Conservation (phyloP, 2,888 invertebrate species). For the Glomeris marginata region DNA sequence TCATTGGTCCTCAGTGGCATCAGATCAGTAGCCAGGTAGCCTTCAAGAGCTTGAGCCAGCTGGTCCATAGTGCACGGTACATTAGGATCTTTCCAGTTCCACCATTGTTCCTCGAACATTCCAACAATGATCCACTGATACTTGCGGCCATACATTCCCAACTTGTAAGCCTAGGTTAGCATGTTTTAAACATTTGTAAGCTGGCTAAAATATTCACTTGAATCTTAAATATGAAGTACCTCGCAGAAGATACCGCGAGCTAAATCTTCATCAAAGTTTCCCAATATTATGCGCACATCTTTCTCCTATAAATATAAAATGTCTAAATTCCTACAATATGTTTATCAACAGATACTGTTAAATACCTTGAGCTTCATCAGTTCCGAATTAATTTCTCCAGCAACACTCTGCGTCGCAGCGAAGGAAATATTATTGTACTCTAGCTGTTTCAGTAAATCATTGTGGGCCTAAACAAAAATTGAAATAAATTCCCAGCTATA, state of each 20-base stretch:
- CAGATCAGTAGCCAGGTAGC: slow-evolving; percentile 74
- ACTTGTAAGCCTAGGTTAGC: slow-evolving; percentile 10
- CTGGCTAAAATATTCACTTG: background rate
- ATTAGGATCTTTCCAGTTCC: slow-evolving; percentile 6
- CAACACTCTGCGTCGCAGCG: slow-evolving; percentile 72
- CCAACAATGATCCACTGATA: slow-evolving; percentile 83
- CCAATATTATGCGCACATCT: slow-evolving; percentile 86
- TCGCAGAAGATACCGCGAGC: slow-evolving; percentile 43
- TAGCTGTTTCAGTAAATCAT: slow-evolving; percentile 70
- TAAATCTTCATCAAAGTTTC: slow-evolving; percentile 91
- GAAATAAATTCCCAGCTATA: background rate
- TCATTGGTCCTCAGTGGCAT: slow-evolving; percentile 73
- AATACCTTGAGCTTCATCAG: slow-evolving; percentile 15
- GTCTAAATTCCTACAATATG: background rate
- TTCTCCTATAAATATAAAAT: slow-evolving; percentile 39
- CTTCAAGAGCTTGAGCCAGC: slow-evolving; percentile 62
- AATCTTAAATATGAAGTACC: slow-evolving; percentile 7
- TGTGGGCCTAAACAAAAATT: slow-evolving; percentile 50
- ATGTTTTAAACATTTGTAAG: background rate
- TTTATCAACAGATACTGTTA: background rate
- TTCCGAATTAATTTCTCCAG: slow-evolving; percentile 44
- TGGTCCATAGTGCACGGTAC: slow-evolving; percentile 48
- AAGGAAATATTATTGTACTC: slow-evolving; percentile 67
- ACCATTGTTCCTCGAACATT: slow-evolving; percentile 16
- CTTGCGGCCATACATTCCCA: slow-evolving; percentile 61